Conservation (phyloP, 2,888 invertebrate genomes). For the Chrysina gloriosa region DNA sequence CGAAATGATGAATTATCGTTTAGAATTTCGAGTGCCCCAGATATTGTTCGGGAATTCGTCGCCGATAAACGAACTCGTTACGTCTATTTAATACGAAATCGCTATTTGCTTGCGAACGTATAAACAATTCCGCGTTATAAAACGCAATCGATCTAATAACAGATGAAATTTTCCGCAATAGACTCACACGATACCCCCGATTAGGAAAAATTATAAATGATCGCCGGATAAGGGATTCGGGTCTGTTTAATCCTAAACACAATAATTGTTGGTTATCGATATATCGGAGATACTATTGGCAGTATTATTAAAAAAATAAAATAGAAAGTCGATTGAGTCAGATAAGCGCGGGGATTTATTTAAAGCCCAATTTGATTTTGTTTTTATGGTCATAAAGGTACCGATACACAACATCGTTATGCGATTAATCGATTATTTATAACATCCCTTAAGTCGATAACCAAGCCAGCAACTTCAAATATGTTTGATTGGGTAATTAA, state of each 20-base stretch:
- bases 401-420: too few relatives aligned
- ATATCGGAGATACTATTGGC: too few relatives aligned
- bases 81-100: not conserved
- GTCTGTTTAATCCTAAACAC: not conserved
- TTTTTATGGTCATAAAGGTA: too few relatives aligned
- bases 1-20: constrained; percentile 25
- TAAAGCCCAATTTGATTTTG: too few relatives aligned
- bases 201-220: not conserved
- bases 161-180: not conserved
- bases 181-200: not conserved
- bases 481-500: too few relatives aligned
- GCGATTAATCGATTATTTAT: too few relatives aligned
- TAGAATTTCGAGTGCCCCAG: constrained; percentile 19
- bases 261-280: not conserved
- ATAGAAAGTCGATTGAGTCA: too few relatives aligned
- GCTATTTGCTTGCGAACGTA: not conserved
- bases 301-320: too few relatives aligned
- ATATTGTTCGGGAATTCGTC: constrained; percentile 24
- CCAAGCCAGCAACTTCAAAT: too few relatives aligned
- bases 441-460: too few relatives aligned
- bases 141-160: constrained; percentile 7
- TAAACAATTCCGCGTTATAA: not conserved
- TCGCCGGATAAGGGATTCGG: not conserved
- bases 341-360: too few relatives aligned
- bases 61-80: constrained; percentile 1